Base-by-base conservation (phyloP, 2,888 invertebrate genomes). In the Drosophila borealis region DNA sequence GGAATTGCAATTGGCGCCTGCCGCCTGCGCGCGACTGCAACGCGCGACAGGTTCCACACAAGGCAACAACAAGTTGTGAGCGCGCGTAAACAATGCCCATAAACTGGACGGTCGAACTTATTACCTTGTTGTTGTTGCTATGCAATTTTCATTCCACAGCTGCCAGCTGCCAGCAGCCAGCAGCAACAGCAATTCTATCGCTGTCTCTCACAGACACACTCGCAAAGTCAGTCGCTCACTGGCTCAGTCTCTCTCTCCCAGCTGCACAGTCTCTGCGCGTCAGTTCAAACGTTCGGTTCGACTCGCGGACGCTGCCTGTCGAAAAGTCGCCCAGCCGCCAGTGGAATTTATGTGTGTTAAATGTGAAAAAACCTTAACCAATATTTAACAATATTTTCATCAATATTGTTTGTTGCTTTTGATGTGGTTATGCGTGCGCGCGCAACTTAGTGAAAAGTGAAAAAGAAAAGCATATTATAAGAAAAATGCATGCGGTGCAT, bases 81-180 rank as follows among this genome's bases (percentile, higher is more conserved):
- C 61, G 67, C 62, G 46, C 56, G 48, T 63, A 78, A 70, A 79
- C 81, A 74, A 81, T 70, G 80, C 72, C 87, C 81, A 84, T 84
- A 87, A 81, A 81, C 70, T 87, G 84, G 82, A 82, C 83, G 70
- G 63, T 37, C 50, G 33, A 49, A n/a, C 48, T 65, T 48, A 21
- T 54, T 42, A 37, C 29, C 55, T 71, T 48, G 14, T 21, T 53
- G 14, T 21, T 53, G 44, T 59, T 64, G 74, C 61, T 64, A 67
- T 81, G 87, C 87, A 80, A 80, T 81, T 81, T 75, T 63, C 55
- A 66, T 67, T 62, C 63, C 64, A 68, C 63, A 51, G 57, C 61
- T 75, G 62, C 50, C 56, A 67, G 37, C 49, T 25, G 21, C 21
- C 21, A 56, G 45, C 17, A 61, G 46, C 51, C 42, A 65, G 44